Base-by-base conservation (phyloP, 2,797 vertebrate species). In the Tolypeutes matacus region DNA sequence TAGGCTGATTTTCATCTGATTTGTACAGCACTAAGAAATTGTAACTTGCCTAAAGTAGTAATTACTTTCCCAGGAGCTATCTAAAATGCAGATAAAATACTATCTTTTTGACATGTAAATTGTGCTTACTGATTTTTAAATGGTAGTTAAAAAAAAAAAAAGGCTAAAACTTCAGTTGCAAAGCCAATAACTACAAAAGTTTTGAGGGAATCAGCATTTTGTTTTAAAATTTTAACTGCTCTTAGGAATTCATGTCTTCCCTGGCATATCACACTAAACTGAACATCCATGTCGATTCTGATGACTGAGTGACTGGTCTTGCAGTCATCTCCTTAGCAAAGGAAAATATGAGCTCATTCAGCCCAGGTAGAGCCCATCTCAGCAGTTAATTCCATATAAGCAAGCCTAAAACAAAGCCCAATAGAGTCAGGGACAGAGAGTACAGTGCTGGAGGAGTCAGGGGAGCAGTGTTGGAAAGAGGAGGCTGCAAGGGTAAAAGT, bases 11-110 rank as follows among this genome's bases (percentile, higher is more conserved):
- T 75, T 73, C 70, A 73, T 46, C 14, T 96, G 60, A 86, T 94
- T 94, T 91, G 76, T 73, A 80, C 21, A 86, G 70, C 58, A 84
- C 34, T 86, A 93, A 93, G 93, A 93, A 92, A 93, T 91, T 95
- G 69, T 89, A 96, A 86, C 56, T 93, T 91, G 36, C 56, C 89
- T 84, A 93, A 93, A 91, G 46, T 90, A 95, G 64, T 88, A 95
- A 97, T 86, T 92, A 88, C 34, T 95, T 95, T 92, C 78, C 93
- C 31, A 88, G 69, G 76, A 80, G 69, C 86, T 93, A 81, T 72
- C 21, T 82, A 92, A 95, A 96, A 94, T 86, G 91, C 53, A 96
- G 69, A 94, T 73, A 89, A 96, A 93, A 67, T 78, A 18, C 17
- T 69, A 76, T 56, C 25, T 70, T 95, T 93, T 91, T 88, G 72